Conservation (phyloP, 2,797 vertebrate genomes). For the Fundulus diaphanus region DNA sequence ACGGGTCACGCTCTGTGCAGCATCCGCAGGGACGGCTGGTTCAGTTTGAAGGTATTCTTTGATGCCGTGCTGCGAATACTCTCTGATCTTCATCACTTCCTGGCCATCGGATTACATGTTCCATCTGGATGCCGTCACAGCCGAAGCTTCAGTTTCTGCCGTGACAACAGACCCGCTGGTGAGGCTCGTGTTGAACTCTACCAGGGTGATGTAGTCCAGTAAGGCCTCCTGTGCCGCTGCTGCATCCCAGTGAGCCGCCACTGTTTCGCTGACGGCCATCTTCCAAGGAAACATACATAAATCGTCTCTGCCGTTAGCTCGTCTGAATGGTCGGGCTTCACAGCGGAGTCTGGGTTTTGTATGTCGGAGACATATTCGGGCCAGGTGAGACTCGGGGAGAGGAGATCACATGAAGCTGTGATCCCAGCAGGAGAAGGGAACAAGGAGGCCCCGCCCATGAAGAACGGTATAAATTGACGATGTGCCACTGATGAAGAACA, state of each 20-base stretch:
- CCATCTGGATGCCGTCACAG: slow-evolving; percentile 58
- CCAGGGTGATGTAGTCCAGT: slow-evolving; percentile 16
- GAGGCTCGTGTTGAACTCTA: slow-evolving; percentile 46
- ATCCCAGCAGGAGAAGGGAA: slow-evolving; percentile 19
- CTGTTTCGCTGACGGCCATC: neutral
- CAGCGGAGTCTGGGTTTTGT: slow-evolving; percentile 13
- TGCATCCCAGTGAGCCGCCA: slow-evolving; percentile 1
- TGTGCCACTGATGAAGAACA: slow-evolving; percentile 53
- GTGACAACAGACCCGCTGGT: slow-evolving; percentile 27
- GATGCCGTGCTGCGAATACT: slow-evolving; percentile 5
- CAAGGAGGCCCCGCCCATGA: neutral
- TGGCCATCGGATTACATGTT: slow-evolving; percentile 28
- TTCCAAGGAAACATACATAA: neutral
- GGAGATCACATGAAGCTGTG: slow-evolving; percentile 8
- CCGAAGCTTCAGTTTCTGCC: slow-evolving; percentile 49
- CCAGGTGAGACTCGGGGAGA: slow-evolving; percentile 28
- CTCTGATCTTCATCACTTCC: slow-evolving; percentile 39
- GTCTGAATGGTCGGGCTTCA: neutral
- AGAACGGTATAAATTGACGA: slow-evolving; percentile 29
- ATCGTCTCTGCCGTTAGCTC: slow-evolving; percentile 1
- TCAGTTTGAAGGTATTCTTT: slow-evolving; percentile 32
- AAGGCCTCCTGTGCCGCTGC: neutral
- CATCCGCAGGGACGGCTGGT: slow-evolving; percentile 13
- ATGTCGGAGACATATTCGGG: slow-evolving; percentile 4
- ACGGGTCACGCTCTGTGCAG: slow-evolving; percentile 44